phyloP scores from a whole-genome alignment of 2,797 vertebrate genomes.

The Enteromius anoplus region DNA sequence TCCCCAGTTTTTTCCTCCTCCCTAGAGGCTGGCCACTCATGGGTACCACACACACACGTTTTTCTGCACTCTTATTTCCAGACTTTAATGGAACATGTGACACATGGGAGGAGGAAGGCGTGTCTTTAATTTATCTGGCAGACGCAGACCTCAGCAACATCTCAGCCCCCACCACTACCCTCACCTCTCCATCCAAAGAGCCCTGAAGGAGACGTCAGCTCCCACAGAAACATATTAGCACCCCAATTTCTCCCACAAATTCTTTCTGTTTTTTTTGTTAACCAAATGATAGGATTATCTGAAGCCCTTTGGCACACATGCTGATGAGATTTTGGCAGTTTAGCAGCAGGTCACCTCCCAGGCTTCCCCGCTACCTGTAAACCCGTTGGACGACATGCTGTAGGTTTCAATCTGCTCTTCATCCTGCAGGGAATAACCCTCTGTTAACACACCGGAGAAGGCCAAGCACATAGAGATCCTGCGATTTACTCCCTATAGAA shows the following conservation, averaged over 20 bases:
- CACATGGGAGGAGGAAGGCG: slow-evolving; percentile 40
- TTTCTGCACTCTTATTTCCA: slow-evolving; percentile 29
- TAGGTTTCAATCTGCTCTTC: slow-evolving; percentile 19
- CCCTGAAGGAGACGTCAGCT: slow-evolving; percentile 50
- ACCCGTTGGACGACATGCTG: slow-evolving; percentile 15
- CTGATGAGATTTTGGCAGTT: slow-evolving; percentile 49
- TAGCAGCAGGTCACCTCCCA: slow-evolving; percentile 42
- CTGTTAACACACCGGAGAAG: background rate
- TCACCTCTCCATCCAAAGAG: slow-evolving; percentile 21
- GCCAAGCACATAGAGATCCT: slow-evolving; percentile 9
- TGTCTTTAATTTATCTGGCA: slow-evolving; percentile 65
- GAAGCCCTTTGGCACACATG: slow-evolving; percentile 35
- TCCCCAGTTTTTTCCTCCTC: slow-evolving; percentile 24
- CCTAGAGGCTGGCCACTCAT: background rate
- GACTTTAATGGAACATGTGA: slow-evolving; percentile 50
- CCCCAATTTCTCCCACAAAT: slow-evolving; percentile 54
- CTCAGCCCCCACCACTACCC: slow-evolving; percentile 27
- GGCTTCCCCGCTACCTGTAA: slow-evolving; percentile 8
- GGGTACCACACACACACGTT: background rate
- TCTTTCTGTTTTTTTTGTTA: slow-evolving; percentile 36
- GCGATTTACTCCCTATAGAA: background rate
- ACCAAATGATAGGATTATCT: slow-evolving; percentile 60
- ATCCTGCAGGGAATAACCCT: slow-evolving; percentile 1
- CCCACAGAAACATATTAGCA: slow-evolving; percentile 54
- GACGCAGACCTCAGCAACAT: slow-evolving; percentile 60